Evolutionary conservation across 1,140 invertebrate genomes (phyloP).

Genomic region (Caenorhabditis elegans): DNA sequence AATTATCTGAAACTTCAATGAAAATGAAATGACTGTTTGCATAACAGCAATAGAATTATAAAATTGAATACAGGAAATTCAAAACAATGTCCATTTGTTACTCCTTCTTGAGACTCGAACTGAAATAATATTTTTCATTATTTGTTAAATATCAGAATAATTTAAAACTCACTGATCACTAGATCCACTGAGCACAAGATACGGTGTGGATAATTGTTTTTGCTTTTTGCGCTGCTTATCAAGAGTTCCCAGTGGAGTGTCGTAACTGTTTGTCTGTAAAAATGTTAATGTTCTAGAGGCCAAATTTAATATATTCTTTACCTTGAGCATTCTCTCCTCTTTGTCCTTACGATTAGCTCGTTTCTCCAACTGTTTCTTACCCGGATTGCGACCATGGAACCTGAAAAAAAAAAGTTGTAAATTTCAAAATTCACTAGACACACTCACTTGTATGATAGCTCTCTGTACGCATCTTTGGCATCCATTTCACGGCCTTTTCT

Average conservation of each 20-base stretch:
- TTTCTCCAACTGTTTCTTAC: constrained; percentile 97
- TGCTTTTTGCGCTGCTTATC: constrained; percentile 92
- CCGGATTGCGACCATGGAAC: constrained; percentile 98
- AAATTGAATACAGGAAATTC: too few relatives aligned
- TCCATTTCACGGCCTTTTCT: constrained; percentile 86
- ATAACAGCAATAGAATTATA: too few relatives aligned
- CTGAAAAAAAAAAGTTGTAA: constrained; percentile 69
- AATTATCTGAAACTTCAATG: too few relatives aligned
- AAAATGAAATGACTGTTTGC: too few relatives aligned
- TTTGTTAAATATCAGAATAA: not conserved
- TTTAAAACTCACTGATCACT: constrained; percentile 23
- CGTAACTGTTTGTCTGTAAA: constrained; percentile 88
- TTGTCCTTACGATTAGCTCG: constrained; percentile 90
- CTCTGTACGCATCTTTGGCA: constrained; percentile 88
- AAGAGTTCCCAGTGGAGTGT: constrained; percentile 91
- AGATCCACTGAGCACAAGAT: constrained; percentile 79
- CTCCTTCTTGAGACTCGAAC: constrained; percentile 3
- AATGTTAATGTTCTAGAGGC: too few relatives aligned
- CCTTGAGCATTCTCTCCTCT: constrained; percentile 87
- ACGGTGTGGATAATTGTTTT: constrained; percentile 90
- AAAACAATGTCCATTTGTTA: too few relatives aligned
- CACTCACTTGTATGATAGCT: constrained; percentile 52
- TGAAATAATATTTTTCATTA: not conserved
- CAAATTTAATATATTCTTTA: not conserved
- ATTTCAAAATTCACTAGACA: not conserved